Base-by-base conservation (phyloP, 2,888 invertebrate genomes). In the Sinhomidia bicolor region DNA sequence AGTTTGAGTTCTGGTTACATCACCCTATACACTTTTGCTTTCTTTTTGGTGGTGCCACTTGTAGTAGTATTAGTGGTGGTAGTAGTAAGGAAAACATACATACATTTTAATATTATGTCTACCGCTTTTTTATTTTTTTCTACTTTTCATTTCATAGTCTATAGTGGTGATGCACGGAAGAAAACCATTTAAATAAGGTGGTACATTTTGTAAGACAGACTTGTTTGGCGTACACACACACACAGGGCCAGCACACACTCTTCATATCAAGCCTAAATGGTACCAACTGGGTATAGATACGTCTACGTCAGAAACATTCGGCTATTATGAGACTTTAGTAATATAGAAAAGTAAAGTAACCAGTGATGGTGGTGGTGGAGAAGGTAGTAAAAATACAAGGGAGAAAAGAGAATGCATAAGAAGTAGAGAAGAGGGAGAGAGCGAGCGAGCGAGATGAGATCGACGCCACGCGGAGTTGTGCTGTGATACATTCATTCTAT, bases 371-470 rank as follows among this genome's bases (percentile, higher is more conserved):
- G 23, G 47, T 10, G 14, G 36, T 32, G 68, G 17, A n/a, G 32
- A 36, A 65, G 29, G 7, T 5, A 26, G 65, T 23, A 14, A 10
- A 14, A 10, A 9, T 4, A 10, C 7, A 23, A 65, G 17, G 12
- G 65, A 65, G 65, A 65, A 5, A n/a, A 71, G 71, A 71, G 71
- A 20, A 41, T 44, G 17, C 62, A 62, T 62, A 62, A 62, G 62
- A 41, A 83, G 71, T 36, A 71, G 29, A 71, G 44, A 44, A 60
- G 23, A 14, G 47, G n/a, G 41, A 17, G 20, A 62, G 54, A 86
- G n/a, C n/a, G n/a, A n/a, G n/a, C n/a, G n/a, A n/a, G n/a, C n/a
- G 80, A 86, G 86, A 86, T 86, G 86, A 68, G 80, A 86, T 86
- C 80, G 86, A 86, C 86, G 86, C 86, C 86, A 86, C 71, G 86